Percentiles rank a stretch among this genome's conserved stretches.
Evolutionary conservation across 2,797 vertebrate species (phyloP).

Genomic region (Bradypodion ventrale): DNA sequence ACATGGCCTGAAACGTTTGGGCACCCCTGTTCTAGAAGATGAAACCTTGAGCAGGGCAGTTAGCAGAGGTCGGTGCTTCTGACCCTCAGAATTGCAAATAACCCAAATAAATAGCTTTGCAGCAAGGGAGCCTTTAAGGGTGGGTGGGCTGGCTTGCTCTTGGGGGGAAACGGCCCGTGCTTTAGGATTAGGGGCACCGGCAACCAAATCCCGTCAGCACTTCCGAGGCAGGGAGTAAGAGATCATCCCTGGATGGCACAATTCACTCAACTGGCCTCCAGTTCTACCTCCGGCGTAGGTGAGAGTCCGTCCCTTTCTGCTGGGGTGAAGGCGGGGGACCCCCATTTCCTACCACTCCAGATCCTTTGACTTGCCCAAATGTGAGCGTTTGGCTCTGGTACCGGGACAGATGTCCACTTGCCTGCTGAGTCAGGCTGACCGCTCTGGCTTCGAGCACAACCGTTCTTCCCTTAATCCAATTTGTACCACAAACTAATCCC

Average conservation of each 20-base stretch:
- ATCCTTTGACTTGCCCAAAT: neutral
- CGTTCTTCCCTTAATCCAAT: slow-evolving; percentile 58
- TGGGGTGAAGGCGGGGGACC: too few species aligned
- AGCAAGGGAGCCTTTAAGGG: too few species aligned
- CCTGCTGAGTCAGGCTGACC: accelerated
- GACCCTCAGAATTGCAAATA: too few species aligned
- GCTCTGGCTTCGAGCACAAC: neutral
- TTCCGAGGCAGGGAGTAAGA: slow-evolving; percentile 52
- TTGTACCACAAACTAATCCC: slow-evolving; percentile 55
- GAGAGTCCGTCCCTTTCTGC: neutral
- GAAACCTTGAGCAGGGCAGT: too few species aligned
- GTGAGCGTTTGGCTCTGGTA: neutral
- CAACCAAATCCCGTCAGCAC: slow-evolving; percentile 45
- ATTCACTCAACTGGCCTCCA: slow-evolving; percentile 39
- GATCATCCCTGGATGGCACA: slow-evolving; percentile 65
- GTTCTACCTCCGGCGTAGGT: too few species aligned
- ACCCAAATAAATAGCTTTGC: too few species aligned
- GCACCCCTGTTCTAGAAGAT: too few species aligned
- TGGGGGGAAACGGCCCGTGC: neutral
- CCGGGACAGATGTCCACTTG: too few species aligned
- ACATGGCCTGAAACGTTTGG: too few species aligned
- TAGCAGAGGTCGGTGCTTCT: too few species aligned
- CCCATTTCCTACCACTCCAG: too few species aligned
- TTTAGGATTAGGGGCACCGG: slow-evolving; percentile 55
- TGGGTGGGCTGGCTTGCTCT: neutral